phyloP scores from a whole-genome alignment of 1,140 invertebrate species.

The Anastatus disparis region DNA sequence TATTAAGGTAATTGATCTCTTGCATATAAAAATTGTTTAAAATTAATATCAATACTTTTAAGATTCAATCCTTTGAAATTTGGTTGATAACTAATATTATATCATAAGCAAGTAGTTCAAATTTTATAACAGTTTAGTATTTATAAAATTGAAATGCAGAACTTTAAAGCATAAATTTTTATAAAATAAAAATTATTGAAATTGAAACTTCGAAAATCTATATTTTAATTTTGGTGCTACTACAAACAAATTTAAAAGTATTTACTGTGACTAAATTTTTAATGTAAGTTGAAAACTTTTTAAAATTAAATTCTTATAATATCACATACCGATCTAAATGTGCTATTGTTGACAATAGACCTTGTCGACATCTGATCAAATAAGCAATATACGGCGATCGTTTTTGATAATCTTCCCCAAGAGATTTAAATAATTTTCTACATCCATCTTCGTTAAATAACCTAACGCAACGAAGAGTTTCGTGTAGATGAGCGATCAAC shows the following conservation, averaged over 20 bases:
- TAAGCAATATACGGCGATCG: conserved; percentile 87
- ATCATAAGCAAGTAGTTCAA: too few relatives aligned
- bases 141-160: too few relatives aligned
- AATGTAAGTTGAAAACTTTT: too few relatives aligned
- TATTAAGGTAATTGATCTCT: neutral
- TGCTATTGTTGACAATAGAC: conserved; percentile 81
- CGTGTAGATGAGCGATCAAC: conserved; percentile 86
- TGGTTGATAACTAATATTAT: too few relatives aligned
- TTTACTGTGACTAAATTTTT: too few relatives aligned
- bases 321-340: conserved; percentile 77
- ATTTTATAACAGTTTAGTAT: too few relatives aligned
- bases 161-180: neutral
- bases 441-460: conserved; percentile 80
- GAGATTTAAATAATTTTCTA: conserved; percentile 79
- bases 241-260: too few relatives aligned
- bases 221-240: too few relatives aligned
- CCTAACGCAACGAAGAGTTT: conserved; percentile 84
- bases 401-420: conserved; percentile 83
- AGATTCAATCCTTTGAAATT: too few relatives aligned
- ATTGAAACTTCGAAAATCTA: too few relatives aligned
- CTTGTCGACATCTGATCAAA: conserved; percentile 84
- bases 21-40: neutral
- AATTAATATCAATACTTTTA: too few relatives aligned
- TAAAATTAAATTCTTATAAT: too few relatives aligned
- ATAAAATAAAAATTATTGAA: neutral